These are phyloP conservation scores for Cosmia trapezina DNA, from an alignment of 2,888 invertebrate species.

Conservation along the genomic window DNA sequence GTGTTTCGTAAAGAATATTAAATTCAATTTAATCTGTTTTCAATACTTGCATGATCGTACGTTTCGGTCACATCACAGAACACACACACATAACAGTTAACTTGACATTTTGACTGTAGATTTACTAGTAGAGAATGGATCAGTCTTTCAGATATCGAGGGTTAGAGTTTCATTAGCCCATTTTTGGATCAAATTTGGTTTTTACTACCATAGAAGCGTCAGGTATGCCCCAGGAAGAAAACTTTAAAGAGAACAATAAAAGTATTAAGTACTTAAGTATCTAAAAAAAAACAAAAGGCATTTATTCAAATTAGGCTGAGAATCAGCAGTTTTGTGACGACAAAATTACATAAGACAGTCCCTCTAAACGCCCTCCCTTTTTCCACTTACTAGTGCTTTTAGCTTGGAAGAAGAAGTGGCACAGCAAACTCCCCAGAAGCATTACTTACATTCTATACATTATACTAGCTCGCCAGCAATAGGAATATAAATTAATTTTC, in stretches of 20 bases:
- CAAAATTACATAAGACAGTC: not conserved
- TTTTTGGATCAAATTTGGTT: not conserved
- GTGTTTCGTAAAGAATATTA: not conserved
- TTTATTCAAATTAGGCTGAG: not conserved
- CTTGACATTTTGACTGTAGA: not conserved
- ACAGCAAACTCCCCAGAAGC: not conserved
- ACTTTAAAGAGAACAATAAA: not conserved
- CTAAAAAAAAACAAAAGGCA: not conserved
- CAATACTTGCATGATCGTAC: not conserved
- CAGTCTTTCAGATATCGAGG: not conserved
- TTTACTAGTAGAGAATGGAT: not conserved
- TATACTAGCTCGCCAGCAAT: not conserved
- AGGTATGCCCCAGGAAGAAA: not conserved
- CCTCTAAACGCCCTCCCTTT: not conserved
- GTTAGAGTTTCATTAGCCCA: not conserved
- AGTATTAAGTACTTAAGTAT: not conserved
- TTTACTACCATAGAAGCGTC: not conserved
- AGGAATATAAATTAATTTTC: slow-evolving; percentile 18
- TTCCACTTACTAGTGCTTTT: not conserved
- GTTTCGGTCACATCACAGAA: too few species aligned
- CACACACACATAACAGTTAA: not conserved
- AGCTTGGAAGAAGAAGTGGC: not conserved
- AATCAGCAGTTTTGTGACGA: not conserved
- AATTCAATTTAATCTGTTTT: too few species aligned
- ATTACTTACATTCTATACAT: not conserved